Evolutionary conservation across 2,113 vertebrate genomes (phyloP), one percentile per base, ranked within the genome.

Genomic region (Amphilophus citrinellus): DNA sequence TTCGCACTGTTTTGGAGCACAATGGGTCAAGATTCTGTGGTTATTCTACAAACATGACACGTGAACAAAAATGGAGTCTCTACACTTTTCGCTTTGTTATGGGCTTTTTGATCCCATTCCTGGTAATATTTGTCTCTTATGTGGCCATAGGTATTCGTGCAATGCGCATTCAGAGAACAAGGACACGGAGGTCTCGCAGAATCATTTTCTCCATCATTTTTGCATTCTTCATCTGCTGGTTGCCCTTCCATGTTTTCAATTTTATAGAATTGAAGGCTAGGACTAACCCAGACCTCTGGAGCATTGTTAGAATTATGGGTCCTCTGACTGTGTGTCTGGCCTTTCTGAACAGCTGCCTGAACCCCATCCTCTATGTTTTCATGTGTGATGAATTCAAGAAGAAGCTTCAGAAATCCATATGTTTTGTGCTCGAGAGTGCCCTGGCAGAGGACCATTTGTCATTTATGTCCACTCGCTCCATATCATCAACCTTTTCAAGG

Each of bases 331-430:
- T 17, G 18, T 56, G 63, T 61, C 85, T 96, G 57, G 89, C 84
- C 7, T 91, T 80, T 59, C 11, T 91, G 2, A 95, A 95, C 90
- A 95, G 95, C 88, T 94, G 94, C 84, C 85, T 95, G 56, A 95
- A 96, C 86, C 94, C 94, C 20, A 84, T 95, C 4, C 94, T 95
- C 50, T 94, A 96, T n/a, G 90, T 95, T 10, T 93, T 94, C 84
- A 91, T 95, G 85, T 94, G 94, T 32, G 77, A 92, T 0, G 90
- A 96, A 47, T 94, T 93, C 75, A 87, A 84, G 58, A 65, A 65
- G 37, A 65, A 65, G 62, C 4, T 65, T 65, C n/a, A 0, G 37
- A 20, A 42, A 1, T 65, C 35, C 7, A 24, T 65, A 65, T 65
- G 62, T 42, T 39, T 86, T 3, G 89, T 92, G 10, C 58, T 96